Percentiles rank a stretch among this genome's conserved stretches.
Conservation (phyloP, 2,797 vertebrate species). For the Sebastes steindachneri region DNA sequence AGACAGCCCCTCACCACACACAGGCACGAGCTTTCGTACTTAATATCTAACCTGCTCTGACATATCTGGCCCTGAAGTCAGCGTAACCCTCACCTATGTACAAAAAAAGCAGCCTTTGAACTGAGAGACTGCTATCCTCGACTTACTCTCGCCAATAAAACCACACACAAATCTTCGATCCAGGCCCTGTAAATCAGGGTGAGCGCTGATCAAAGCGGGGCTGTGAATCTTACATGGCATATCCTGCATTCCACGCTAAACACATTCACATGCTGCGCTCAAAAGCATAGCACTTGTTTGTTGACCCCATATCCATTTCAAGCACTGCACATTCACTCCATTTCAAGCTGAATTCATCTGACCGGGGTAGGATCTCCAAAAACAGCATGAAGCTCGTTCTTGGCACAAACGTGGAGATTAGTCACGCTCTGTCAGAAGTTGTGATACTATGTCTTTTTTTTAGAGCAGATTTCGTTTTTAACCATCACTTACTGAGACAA, state of each 20-base stretch:
- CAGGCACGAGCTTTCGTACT: conserved; percentile 40
- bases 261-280: conserved; percentile 81
- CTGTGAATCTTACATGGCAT: conserved; percentile 80
- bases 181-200: conserved; percentile 75
- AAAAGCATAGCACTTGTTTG: conserved; percentile 60
- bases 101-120: conserved; percentile 65
- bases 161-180: conserved; percentile 75
- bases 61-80: conserved; percentile 49
- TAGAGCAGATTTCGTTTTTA: conserved; percentile 13
- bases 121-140: conserved; percentile 40
- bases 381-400: conserved; percentile 9
- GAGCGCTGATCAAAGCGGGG: conserved; percentile 78
- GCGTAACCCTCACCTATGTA: conserved; percentile 49
- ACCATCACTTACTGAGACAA: background rate
- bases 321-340: conserved; percentile 25
- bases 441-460: background rate
- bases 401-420: conserved; percentile 13
- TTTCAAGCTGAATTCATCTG: conserved; percentile 38
- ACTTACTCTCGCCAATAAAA: conserved; percentile 70
- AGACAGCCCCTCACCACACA: conserved; percentile 40
- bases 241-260: conserved; percentile 84
- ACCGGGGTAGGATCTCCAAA: conserved; percentile 1
- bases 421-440: conserved; percentile 21
- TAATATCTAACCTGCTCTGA: conserved; percentile 50
- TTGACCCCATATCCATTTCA: conserved; percentile 61